Percentiles rank a stretch among this genome's conserved stretches.
Conservation (phyloP, 37 sponge, comb jelly and placozoan genomes). For the Lycopodina hypogea region DNA sequence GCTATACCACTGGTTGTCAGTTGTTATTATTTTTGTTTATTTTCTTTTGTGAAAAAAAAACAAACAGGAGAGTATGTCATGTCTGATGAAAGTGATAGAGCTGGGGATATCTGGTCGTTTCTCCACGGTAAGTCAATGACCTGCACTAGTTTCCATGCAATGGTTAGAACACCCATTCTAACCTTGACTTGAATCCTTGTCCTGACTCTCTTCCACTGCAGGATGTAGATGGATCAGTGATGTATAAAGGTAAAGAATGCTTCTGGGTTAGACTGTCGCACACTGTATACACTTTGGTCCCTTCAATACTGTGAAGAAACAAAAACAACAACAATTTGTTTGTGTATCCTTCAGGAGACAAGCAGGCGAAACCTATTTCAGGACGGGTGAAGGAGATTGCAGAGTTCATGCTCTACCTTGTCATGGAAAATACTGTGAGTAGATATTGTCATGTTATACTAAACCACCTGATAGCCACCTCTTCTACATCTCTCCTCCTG, state of each 20-base stretch:
- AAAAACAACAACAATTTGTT: background rate
- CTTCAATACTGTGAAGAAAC: too few species aligned
- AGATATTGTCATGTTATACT: background rate
- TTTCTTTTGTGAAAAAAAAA: too few species aligned
- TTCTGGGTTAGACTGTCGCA: too few species aligned
- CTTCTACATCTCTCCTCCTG: background rate
- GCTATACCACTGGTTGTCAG: too few species aligned
- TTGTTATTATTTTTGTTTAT: too few species aligned
- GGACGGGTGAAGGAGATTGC: conserved; percentile 84
- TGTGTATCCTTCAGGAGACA: conserved; percentile 48
- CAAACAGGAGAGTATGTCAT: conserved; percentile 52
- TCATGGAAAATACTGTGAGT: conserved; percentile 78
- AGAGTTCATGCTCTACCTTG: conserved; percentile 59
- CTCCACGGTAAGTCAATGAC: conserved; percentile 54
- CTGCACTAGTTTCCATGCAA: too few species aligned
- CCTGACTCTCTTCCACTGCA: background rate
- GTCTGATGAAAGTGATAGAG: conserved; percentile 72
- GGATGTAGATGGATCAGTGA: too few species aligned
- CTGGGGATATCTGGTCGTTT: conserved; percentile 75
- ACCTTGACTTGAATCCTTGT: too few species aligned
- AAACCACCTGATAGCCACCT: background rate
- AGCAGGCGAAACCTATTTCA: conserved; percentile 72
- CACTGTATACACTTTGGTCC: too few species aligned
- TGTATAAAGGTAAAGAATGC: too few species aligned
- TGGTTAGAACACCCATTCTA: too few species aligned